phyloP scores from a whole-genome alignment of 2,888 invertebrate genomes.

The Chrysomela aeneicollis region DNA sequence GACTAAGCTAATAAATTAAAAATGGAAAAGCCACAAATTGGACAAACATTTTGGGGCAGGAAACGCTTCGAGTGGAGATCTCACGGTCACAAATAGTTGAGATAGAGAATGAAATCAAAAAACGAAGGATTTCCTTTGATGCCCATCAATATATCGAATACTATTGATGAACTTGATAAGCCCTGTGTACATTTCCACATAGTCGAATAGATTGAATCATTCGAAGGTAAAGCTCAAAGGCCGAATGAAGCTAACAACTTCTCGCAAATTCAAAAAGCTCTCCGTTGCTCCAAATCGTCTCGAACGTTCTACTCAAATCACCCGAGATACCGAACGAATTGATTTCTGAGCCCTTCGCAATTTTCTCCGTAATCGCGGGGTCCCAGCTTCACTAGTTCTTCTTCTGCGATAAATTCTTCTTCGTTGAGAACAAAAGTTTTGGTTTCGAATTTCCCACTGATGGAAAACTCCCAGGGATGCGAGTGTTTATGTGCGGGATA shows the following conservation, averaged over 20 bases:
- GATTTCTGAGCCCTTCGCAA: conserved; percentile 33
- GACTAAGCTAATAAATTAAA: too few relatives aligned
- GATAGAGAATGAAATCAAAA: too few relatives aligned
- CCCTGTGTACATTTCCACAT: too few relatives aligned
- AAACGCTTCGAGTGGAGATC: too few relatives aligned
- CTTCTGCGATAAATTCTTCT: conserved; percentile 25
- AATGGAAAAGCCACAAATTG: too few relatives aligned
- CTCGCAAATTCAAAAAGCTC: conserved; percentile 23
- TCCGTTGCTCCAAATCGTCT: conserved; percentile 27
- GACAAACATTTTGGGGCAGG: too few relatives aligned
- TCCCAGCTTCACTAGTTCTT: conserved; percentile 23
- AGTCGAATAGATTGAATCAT: conserved; percentile 37
- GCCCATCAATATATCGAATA: too few relatives aligned
- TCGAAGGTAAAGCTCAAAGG: conserved; percentile 39
- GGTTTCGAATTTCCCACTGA: background rate
- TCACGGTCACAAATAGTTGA: too few relatives aligned
- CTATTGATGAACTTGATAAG: too few relatives aligned
- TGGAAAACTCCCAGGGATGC: background rate
- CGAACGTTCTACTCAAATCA: conserved; percentile 30
- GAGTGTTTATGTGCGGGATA: background rate
- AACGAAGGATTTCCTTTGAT: too few relatives aligned
- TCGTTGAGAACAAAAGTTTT: conserved; percentile 18
- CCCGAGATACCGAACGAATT: conserved; percentile 28
- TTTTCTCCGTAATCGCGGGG: conserved; percentile 29
- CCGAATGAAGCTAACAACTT: conserved; percentile 29